Evolutionary conservation across 2,888 invertebrate species (phyloP).

Genomic region (Sericinus montela): DNA sequence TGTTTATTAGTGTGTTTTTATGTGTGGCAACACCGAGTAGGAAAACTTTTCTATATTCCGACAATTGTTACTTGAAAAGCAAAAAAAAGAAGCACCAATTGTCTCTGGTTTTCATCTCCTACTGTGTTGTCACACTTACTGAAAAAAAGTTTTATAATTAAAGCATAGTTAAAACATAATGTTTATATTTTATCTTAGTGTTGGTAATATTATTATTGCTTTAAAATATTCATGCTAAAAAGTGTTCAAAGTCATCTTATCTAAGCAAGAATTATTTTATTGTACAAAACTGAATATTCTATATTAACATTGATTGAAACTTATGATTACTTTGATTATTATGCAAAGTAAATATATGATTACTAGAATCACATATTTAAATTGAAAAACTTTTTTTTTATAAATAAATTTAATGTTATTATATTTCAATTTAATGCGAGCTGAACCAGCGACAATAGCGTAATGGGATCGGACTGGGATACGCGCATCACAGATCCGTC

Average conservation of each 20-base stretch:
- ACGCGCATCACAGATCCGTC: too few species aligned
- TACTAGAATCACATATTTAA: too few species aligned
- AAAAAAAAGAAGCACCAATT: slow-evolving; percentile 52
- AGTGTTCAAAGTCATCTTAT: neutral
- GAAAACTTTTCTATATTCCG: slow-evolving; percentile 32
- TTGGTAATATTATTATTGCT: too few species aligned
- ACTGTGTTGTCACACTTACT: slow-evolving; percentile 70
- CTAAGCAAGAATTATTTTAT: neutral
- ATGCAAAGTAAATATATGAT: too few species aligned
- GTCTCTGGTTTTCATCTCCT: slow-evolving; percentile 61
- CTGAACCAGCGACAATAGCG: too few species aligned
- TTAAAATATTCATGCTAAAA: slow-evolving; percentile 1
- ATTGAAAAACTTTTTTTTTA: too few species aligned
- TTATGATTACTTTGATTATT: too few species aligned
- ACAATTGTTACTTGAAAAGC: slow-evolving; percentile 20
- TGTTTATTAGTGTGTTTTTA: slow-evolving; percentile 26
- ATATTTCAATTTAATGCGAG: too few species aligned
- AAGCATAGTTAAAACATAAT: too few species aligned
- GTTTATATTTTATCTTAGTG: too few species aligned
- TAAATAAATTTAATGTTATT: too few species aligned
- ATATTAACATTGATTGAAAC: neutral
- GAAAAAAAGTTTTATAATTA: slow-evolving; percentile 36
- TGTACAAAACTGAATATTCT: neutral
- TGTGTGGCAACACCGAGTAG: slow-evolving; percentile 71
- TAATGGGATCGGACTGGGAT: too few species aligned